Conservation (phyloP, 2,888 invertebrate genomes). For the Andrena marginata region DNA sequence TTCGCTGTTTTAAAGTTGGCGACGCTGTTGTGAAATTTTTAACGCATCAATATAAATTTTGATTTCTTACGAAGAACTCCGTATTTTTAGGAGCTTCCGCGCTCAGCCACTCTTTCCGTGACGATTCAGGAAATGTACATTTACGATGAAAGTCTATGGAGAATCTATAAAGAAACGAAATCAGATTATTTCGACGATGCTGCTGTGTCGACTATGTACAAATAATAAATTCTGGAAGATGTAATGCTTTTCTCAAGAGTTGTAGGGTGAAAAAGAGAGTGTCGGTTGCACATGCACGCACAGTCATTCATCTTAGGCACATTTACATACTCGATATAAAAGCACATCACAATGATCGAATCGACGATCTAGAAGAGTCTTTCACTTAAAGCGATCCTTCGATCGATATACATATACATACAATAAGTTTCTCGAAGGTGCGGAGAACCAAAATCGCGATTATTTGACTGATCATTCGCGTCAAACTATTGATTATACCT, state of each 20-base stretch:
- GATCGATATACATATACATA: constrained; percentile 65
- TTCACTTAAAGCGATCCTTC: constrained; percentile 61
- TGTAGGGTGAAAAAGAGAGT: constrained; percentile 55
- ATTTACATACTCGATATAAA: constrained; percentile 75
- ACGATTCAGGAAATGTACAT: background rate
- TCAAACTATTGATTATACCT: background rate
- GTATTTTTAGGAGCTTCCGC: background rate
- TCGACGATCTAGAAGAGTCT: constrained; percentile 67
- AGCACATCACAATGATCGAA: constrained; percentile 74
- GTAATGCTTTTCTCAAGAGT: constrained; percentile 70
- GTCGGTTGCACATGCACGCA: constrained; percentile 63
- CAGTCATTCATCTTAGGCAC: constrained; percentile 76
- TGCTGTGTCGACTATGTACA: background rate
- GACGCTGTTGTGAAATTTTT: background rate
- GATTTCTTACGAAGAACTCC: background rate
- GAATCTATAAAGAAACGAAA: background rate
- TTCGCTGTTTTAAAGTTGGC: background rate
- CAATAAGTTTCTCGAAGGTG: constrained; percentile 57
- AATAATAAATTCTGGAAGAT: constrained; percentile 66
- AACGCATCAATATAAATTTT: background rate
- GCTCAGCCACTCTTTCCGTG: background rate
- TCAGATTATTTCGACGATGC: background rate
- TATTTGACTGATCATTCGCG: constrained; percentile 45
- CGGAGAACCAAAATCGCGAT: constrained; percentile 37
- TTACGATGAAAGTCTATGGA: background rate